Evolutionary conservation across 2,797 vertebrate species (phyloP).

Genomic region (Melopsittacus undulatus): DNA sequence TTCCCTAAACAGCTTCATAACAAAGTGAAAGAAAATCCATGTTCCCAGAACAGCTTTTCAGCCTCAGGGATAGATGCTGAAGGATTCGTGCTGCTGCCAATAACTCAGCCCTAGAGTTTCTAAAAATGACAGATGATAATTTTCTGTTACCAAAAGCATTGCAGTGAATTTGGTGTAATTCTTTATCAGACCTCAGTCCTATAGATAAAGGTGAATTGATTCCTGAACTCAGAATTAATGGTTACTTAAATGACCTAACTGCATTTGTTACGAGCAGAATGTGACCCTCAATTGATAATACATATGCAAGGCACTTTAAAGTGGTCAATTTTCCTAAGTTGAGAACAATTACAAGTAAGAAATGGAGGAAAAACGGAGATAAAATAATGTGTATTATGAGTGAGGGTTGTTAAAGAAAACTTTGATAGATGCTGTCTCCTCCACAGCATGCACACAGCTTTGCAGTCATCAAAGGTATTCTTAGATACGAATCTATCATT

Average conservation of each 20-base stretch:
- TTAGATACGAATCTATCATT: constrained; percentile 7
- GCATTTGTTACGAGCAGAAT: background rate
- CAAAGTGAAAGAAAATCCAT: constrained; percentile 8
- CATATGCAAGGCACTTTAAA: background rate
- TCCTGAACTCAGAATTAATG: constrained; percentile 18
- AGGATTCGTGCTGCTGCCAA: background rate
- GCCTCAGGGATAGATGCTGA: constrained; percentile 5
- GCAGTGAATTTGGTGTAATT: background rate
- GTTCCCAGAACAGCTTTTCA: constrained; percentile 26
- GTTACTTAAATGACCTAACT: constrained; percentile 11
- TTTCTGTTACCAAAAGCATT: background rate
- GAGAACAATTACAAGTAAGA: background rate
- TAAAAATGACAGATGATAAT: background rate
- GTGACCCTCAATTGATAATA: background rate
- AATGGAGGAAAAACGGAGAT: background rate
- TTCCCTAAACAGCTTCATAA: background rate
- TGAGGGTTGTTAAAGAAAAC: constrained; percentile 7
- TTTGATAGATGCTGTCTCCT: constrained; percentile 16
- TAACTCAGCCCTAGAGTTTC: background rate
- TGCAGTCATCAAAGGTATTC: background rate
- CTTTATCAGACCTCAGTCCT: background rate
- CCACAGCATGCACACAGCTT: background rate
- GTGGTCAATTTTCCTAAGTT: background rate
- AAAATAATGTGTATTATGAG: background rate
- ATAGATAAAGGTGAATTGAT: constrained; percentile 42